phyloP scores from a whole-genome alignment of 2,113 vertebrate genomes.

The Macquaria australasica region DNA sequence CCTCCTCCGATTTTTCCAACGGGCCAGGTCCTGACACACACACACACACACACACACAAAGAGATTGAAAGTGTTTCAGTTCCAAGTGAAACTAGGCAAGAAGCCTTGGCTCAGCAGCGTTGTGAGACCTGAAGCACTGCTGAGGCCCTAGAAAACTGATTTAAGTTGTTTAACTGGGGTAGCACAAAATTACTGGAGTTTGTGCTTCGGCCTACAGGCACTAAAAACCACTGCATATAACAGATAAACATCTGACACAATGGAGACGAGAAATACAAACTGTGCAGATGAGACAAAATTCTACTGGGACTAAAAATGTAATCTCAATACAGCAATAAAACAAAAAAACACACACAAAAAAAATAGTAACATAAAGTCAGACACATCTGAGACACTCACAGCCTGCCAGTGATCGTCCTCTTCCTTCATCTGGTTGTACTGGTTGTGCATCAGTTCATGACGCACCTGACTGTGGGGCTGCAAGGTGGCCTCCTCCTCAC shows the following conservation, averaged over 20 bases:
- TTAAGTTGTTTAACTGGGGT: slow-evolving; percentile 27
- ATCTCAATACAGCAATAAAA: background rate
- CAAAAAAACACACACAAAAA: background rate
- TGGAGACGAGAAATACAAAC: background rate
- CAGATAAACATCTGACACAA: background rate
- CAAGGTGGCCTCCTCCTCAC: slow-evolving; percentile 87
- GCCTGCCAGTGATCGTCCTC: slow-evolving; percentile 98
- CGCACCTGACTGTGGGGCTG: slow-evolving; percentile 93
- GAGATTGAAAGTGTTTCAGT: slow-evolving; percentile 3
- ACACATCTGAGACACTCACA: slow-evolving; percentile 83
- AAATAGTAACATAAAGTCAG: background rate
- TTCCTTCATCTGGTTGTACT: slow-evolving; percentile 92
- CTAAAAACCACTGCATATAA: background rate
- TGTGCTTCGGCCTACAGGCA: background rate
- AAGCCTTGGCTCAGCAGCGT: background rate
- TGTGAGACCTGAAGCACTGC: background rate
- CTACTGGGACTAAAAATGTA: background rate
- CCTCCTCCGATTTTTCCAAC: slow-evolving; percentile 95
- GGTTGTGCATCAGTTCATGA: slow-evolving; percentile 92
- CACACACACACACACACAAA: slow-evolving; percentile 29
- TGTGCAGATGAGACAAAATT: background rate
- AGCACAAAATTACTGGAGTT: background rate
- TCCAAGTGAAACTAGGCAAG: background rate
- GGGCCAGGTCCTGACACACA: slow-evolving; percentile 90
- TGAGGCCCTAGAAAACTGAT: background rate